phyloP scores from a whole-genome alignment of 2,113 vertebrate species.

The Rhea pennata region DNA sequence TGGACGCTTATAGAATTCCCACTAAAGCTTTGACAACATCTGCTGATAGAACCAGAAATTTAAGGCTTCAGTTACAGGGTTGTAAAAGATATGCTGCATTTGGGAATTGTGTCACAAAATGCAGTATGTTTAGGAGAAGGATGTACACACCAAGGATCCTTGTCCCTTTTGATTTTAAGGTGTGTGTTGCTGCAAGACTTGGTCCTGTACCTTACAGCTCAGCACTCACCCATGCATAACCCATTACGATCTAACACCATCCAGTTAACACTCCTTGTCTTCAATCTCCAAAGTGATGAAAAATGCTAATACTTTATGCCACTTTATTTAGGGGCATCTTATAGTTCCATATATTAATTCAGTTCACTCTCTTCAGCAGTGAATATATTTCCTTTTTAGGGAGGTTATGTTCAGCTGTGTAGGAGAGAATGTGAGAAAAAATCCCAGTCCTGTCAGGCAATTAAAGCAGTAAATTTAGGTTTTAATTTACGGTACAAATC shows the following conservation, averaged over 20 bases:
- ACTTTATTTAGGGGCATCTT: conserved; percentile 13
- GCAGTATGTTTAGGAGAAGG: background rate
- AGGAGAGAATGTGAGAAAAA: conserved; percentile 36
- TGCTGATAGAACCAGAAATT: background rate
- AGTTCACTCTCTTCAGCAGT: background rate
- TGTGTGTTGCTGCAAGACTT: background rate
- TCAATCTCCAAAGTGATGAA: background rate
- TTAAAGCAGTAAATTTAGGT: conserved; percentile 33
- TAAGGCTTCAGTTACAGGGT: background rate
- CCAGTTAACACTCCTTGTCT: background rate
- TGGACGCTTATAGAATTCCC: background rate
- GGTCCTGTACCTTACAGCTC: background rate
- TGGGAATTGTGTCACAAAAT: background rate
- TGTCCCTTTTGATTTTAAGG: background rate
- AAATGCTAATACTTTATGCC: background rate
- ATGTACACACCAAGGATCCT: background rate
- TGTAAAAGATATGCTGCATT: background rate
- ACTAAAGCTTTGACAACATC: background rate
- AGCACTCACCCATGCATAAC: background rate
- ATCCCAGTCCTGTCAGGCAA: conserved; percentile 4
- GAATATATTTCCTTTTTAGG: conserved; percentile 31
- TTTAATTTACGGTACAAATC: conserved; percentile 59
- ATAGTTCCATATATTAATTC: conserved; percentile 22
- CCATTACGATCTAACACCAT: background rate
- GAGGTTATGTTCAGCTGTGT: conserved; percentile 30